Conservation (phyloP, 2,888 invertebrate species). For the Rotaria magnacalcarata region DNA sequence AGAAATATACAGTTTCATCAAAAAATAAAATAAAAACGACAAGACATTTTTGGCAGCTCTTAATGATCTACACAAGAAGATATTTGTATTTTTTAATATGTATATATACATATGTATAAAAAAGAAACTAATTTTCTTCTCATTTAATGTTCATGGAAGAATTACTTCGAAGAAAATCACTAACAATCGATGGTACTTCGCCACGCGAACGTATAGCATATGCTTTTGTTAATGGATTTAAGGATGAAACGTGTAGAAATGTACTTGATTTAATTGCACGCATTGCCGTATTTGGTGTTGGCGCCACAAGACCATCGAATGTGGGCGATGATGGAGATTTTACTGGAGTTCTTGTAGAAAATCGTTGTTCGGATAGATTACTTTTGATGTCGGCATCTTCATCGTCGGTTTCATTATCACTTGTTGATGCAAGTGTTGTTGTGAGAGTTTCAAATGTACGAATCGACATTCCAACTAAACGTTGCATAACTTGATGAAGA, state of each 20-base stretch:
- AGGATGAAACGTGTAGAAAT: conserved; percentile 25
- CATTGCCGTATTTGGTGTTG: conserved; percentile 14
- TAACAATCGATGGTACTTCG: background rate
- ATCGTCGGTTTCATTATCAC: background rate
- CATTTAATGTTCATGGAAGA: background rate
- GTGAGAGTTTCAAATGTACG: background rate
- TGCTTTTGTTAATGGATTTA: background rate
- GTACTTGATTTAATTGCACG: conserved; percentile 12
- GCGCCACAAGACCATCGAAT: conserved; percentile 22
- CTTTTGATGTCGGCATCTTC: background rate
- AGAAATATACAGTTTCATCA: background rate
- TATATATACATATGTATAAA: no score
- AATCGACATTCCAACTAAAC: conserved; percentile 19
- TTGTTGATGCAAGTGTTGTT: background rate
- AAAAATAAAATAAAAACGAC: background rate
- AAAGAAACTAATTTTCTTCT: background rate
- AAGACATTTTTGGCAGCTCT: no score
- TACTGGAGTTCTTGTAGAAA: background rate
- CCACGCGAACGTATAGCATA: background rate
- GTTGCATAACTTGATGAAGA: conserved; percentile 34
- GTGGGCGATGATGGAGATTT: background rate
- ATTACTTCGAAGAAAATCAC: background rate
- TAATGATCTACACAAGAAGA: background rate
- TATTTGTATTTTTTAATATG: no score
- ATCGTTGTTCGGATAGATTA: background rate